Percentiles rank a stretch among this genome's conserved stretches.
phyloP scores from a whole-genome alignment of 2,113 vertebrate genomes.

The Todiramphus saurophagus region DNA sequence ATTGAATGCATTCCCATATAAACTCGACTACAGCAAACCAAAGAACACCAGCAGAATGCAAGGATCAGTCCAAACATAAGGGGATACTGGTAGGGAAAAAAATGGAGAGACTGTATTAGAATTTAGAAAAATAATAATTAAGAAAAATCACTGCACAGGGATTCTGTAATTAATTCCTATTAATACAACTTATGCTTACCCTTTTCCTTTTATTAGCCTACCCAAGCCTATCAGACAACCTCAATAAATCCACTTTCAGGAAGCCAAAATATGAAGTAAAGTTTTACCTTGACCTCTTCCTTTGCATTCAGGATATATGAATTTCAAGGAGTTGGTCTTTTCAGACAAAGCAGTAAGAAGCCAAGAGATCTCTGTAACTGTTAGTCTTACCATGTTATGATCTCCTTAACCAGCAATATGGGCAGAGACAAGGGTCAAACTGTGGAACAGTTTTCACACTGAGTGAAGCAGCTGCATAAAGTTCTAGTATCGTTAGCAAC shows the following conservation, averaged over 20 bases:
- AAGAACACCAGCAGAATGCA: conserved; percentile 87
- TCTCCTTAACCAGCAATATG: fast-evolving
- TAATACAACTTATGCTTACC: not conserved
- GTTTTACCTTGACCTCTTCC: not conserved
- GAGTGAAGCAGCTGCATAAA: not conserved
- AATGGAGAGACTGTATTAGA: not conserved
- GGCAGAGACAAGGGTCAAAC: not conserved
- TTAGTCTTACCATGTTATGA: not conserved
- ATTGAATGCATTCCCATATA: conserved; percentile 99
- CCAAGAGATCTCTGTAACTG: not conserved
- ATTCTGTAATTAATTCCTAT: not conserved
- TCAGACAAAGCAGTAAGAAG: not conserved
- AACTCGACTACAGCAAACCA: conserved; percentile 94
- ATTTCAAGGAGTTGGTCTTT: not conserved
- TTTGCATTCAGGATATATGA: not conserved
- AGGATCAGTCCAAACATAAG: conserved; percentile 82
- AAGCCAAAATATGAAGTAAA: not conserved
- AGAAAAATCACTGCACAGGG: not conserved
- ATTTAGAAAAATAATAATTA: not conserved
- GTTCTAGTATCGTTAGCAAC: not conserved
- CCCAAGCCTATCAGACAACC: not conserved
- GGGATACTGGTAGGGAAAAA: conserved; percentile 83
- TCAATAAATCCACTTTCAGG: not conserved
- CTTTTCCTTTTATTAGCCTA: not conserved
- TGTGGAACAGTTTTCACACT: not conserved